Evolutionary conservation across 2,113 vertebrate species (phyloP).

Genomic region (Chaenocephalus aceratus): DNA sequence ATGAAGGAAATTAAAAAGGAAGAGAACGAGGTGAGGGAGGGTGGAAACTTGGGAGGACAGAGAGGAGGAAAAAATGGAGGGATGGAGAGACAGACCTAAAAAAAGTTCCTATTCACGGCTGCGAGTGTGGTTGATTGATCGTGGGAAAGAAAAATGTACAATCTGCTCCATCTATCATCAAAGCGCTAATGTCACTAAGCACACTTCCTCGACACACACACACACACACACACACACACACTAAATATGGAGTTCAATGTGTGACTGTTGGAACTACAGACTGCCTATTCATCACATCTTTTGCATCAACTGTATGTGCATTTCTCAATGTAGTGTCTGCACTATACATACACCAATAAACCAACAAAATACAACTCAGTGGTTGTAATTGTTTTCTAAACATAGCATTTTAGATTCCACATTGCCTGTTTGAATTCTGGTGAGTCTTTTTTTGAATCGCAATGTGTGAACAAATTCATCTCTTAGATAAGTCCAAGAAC

Average conservation of each 20-base stretch:
- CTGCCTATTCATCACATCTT: conserved; percentile 44
- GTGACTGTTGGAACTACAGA: conserved; percentile 42
- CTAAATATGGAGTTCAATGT: conserved; percentile 45
- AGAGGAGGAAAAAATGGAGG: not conserved
- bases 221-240: conserved; percentile 11
- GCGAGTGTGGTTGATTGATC: conserved; percentile 42
- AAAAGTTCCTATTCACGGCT: conserved; percentile 17
- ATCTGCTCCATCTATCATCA: conserved; percentile 49
- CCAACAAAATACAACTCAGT: not conserved
- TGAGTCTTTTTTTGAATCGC: not conserved
- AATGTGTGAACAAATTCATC: not conserved
- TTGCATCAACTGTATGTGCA: not conserved
- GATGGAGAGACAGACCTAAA: conserved; percentile 15
- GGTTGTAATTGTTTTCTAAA: not conserved
- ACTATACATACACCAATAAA: not conserved
- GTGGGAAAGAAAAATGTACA: conserved; percentile 62
- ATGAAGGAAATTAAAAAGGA: conserved; percentile 43
- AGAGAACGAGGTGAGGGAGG: conserved; percentile 17
- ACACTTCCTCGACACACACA: conserved; percentile 21
- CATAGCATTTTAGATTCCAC: not conserved
- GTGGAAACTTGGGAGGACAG: conserved; percentile 5
- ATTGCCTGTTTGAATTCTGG: not conserved
- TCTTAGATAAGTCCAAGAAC: not conserved
- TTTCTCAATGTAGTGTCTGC: not conserved
- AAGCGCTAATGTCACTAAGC: conserved; percentile 33